These are phyloP conservation scores for Nemopilema nomurai DNA, from an alignment of 30 jellyfish, hydroid and myxozoan genomes.

Conservation along the genomic window DNA sequence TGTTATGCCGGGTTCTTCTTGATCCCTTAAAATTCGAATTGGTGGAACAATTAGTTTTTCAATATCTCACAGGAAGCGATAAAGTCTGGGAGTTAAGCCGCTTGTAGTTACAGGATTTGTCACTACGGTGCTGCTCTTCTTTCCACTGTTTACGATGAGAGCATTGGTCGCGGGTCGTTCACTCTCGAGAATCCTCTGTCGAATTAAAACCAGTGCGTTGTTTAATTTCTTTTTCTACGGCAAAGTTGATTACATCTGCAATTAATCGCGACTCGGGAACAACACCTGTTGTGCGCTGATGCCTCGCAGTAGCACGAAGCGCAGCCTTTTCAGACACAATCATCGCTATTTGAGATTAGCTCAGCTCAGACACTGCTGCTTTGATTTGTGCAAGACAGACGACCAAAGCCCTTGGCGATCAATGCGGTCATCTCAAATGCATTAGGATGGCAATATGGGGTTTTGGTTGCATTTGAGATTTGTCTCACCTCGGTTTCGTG, in stretches of 20 bases:
- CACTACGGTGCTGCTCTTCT: neutral
- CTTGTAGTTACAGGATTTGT: neutral
- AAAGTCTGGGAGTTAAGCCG: neutral
- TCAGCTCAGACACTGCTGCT: neutral
- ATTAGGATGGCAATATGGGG: neutral
- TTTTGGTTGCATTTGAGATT: neutral
- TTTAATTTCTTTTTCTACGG: neutral
- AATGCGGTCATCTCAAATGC: neutral
- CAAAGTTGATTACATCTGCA: neutral
- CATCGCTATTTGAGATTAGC: neutral
- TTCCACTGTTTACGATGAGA: neutral
- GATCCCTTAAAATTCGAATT: neutral
- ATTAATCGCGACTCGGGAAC: neutral
- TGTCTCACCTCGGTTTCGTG: neutral
- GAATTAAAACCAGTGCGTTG: neutral
- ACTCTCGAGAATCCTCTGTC: neutral
- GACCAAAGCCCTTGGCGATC: neutral
- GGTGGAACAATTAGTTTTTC: neutral
- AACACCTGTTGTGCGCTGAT: neutral
- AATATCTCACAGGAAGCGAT: neutral
- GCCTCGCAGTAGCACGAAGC: neutral
- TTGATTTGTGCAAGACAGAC: neutral
- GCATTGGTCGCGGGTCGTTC: neutral
- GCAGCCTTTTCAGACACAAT: neutral
- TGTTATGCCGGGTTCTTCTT: neutral